Evolutionary conservation across 2,113 vertebrate species (phyloP).

Genomic region (Oplegnathus fasciatus): DNA sequence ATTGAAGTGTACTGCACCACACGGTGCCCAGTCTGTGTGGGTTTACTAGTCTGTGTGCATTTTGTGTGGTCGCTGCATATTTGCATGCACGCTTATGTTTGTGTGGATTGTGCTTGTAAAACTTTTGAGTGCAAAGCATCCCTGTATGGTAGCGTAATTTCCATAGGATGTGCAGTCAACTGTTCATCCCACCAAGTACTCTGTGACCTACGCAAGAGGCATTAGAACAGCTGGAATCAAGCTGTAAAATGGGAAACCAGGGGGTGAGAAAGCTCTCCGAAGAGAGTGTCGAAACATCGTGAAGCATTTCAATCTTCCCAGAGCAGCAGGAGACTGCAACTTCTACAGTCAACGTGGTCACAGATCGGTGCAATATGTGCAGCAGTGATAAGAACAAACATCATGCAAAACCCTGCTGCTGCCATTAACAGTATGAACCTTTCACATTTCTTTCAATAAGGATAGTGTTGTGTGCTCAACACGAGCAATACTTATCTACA

Average conservation of each 20-base stretch:
- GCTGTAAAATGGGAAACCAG: constrained; percentile 61
- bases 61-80: neutral
- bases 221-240: constrained; percentile 66
- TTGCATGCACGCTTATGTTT: neutral
- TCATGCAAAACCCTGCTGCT: constrained; percentile 39
- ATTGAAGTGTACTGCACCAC: neutral
- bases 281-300: constrained; percentile 56
- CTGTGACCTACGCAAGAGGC: constrained; percentile 20
- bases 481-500: constrained; percentile 20
- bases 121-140: neutral
- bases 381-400: constrained; percentile 72
- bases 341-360: constrained; percentile 46
- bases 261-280: constrained; percentile 51
- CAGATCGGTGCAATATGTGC: constrained; percentile 71
- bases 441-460: constrained; percentile 36
- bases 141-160: neutral
- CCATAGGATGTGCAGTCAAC: constrained; percentile 37
- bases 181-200: constrained; percentile 41
- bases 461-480: constrained; percentile 25
- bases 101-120: neutral
- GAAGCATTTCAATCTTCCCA: constrained; percentile 74
- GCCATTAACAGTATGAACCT: constrained; percentile 21
- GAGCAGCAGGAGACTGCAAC: constrained; percentile 66
- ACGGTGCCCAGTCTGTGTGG: neutral
- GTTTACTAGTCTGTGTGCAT: neutral